Evolutionary conservation across 2,113 vertebrate genomes (phyloP).

Genomic region (Poeciliopsis occidentalis): DNA sequence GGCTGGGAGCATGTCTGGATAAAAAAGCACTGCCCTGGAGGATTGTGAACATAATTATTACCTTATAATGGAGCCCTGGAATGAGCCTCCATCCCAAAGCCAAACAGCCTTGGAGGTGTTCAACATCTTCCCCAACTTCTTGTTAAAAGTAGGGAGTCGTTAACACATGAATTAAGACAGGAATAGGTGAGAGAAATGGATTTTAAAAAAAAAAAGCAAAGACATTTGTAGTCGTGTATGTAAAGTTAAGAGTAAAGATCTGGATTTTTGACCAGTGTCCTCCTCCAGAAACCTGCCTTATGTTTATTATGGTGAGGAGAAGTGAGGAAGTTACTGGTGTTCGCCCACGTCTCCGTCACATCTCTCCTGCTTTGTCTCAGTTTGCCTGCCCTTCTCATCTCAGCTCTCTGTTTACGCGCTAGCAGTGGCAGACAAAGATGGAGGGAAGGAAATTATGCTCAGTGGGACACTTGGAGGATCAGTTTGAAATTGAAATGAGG

Average conservation of each 20-base stretch:
- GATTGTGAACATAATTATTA: conserved; percentile 71
- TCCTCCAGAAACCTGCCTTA: conserved; percentile 16
- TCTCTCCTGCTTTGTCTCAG: conserved; percentile 22
- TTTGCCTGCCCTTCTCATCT: conserved; percentile 40
- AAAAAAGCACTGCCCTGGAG: conserved; percentile 56
- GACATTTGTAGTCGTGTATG: not conserved
- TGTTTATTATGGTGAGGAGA: conserved; percentile 23
- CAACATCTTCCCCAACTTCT: conserved; percentile 19
- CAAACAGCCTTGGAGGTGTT: conserved; percentile 49
- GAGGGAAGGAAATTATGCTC: conserved; percentile 75
- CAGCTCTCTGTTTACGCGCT: conserved; percentile 53
- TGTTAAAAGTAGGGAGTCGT: not conserved
- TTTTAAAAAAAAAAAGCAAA: not conserved
- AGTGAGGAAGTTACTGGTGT: conserved; percentile 11
- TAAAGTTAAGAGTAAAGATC: not conserved
- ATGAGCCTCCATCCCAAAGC: conserved; percentile 40
- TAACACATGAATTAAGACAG: not conserved
- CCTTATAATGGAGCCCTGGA: conserved; percentile 69
- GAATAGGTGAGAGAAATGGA: not conserved
- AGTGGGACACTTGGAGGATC: conserved; percentile 67
- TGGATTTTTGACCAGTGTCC: conserved; percentile 7
- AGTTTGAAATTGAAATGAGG: conserved; percentile 74
- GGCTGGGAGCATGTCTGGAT: conserved; percentile 44
- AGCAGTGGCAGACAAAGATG: conserved; percentile 45
- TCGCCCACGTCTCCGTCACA: conserved; percentile 25